A percentile compares a stretch with the other conserved stretches of the same genome.
These are phyloP conservation scores for Agapornis roseicollis DNA, from an alignment of 2,113 vertebrate genomes.

Conservation along the genomic window DNA sequence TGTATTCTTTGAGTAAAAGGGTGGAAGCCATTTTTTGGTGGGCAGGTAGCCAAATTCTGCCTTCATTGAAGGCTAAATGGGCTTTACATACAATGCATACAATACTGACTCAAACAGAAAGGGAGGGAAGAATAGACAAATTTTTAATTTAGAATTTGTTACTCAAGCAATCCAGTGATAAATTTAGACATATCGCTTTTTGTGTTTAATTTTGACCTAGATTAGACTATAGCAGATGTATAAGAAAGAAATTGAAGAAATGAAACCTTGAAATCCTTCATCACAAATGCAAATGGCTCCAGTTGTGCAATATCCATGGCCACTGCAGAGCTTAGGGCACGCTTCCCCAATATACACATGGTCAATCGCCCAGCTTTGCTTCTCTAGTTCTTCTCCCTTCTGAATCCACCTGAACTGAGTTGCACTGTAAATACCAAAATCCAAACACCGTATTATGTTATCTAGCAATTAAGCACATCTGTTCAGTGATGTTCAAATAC, in stretches of 20 bases:
- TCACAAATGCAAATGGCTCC: slow-evolving; percentile 95
- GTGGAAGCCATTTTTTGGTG: not conserved
- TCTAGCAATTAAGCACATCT: not conserved
- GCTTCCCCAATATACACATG: slow-evolving; percentile 96
- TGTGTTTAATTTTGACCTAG: not conserved
- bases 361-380: slow-evolving; percentile 95
- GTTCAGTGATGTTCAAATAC: not conserved
- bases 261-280: slow-evolving; percentile 88
- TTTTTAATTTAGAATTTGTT: not conserved
- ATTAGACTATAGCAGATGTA: not conserved
- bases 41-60: not conserved
- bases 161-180: not conserved
- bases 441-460: not conserved
- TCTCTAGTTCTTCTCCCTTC: slow-evolving; percentile 88
- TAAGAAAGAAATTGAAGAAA: not conserved
- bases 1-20: not conserved
- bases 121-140: not conserved
- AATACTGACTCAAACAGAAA: not conserved
- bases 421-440: slow-evolving; percentile 76
- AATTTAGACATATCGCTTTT: not conserved
- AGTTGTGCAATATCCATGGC: slow-evolving; percentile 90
- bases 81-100: not conserved
- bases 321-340: slow-evolving; percentile 92
- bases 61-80: not conserved
- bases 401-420: slow-evolving; percentile 99